Percentiles rank a stretch among this genome's conserved stretches.
phyloP scores from a whole-genome alignment of 2,113 vertebrate genomes.

The Lophochroa leadbeateri region DNA sequence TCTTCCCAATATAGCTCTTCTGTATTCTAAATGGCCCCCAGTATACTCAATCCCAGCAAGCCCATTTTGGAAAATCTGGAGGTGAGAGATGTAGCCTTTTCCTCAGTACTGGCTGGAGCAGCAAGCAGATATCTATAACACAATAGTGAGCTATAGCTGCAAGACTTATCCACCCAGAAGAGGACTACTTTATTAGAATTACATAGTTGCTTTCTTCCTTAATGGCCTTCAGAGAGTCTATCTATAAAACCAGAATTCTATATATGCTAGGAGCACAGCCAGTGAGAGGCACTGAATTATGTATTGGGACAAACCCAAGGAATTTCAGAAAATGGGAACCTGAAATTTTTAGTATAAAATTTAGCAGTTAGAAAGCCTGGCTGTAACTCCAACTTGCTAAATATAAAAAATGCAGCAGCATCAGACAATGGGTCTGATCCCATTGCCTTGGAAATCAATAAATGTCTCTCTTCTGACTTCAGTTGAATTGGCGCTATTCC shows the following conservation, averaged over 20 bases:
- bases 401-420: not conserved
- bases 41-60: not conserved
- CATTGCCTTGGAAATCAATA: not conserved
- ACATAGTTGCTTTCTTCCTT: not conserved
- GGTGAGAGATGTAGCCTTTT: not conserved
- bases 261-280: not conserved
- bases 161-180: not conserved
- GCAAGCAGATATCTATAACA: not conserved
- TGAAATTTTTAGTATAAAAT: not conserved
- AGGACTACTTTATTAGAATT: not conserved
- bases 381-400: not conserved
- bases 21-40: fast-evolving
- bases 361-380: not conserved
- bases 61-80: not conserved
- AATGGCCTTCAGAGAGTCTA: not conserved
- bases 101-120: not conserved
- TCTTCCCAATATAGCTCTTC: not conserved
- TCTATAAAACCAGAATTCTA: not conserved
- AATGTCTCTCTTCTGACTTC: not conserved
- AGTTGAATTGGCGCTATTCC: not conserved
- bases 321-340: not conserved
- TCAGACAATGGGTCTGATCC: not conserved
- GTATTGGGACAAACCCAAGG: not conserved
- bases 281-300: not conserved
- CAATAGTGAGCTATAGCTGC: not conserved